Evolutionary conservation across 2,113 vertebrate genomes (phyloP), one percentile per base, ranked within the genome.

Genomic region (Brachypodius melanocephalos): DNA sequence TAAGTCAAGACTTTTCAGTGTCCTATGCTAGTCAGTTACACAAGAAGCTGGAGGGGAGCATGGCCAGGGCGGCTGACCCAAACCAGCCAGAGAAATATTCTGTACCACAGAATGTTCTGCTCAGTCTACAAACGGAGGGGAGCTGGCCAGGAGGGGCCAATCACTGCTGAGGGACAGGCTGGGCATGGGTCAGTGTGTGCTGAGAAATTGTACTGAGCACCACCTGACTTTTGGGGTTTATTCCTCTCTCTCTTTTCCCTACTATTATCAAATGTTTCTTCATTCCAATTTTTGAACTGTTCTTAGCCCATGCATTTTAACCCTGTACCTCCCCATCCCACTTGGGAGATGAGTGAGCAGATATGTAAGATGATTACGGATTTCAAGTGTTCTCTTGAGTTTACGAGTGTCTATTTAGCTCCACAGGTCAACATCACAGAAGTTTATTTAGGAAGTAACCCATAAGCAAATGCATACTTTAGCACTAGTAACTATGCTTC

Each of bases 41-140:
- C 10, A 67, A 59, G 66, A 46, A 54, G 25, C 59, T 32, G 46
- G 20, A 46, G 38, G 15, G 25, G 8, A 80, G 17, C 40, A 61
- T 7, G 19, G 22, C 11, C 54, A 80, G 31, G 11, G 20, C 22
- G 67, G 34, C 26, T 67, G 40, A 68, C 42, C 11, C 61, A 61
- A 73, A 73, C 3, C 28, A 40, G 34, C 16, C 34, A 42, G 26
- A 79, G 31, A 26, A 65, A 36, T 73, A 61, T 54, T 85, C 46
- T 4, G 0, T 36, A 85, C 12, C n/a, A 59, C 40, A 42, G 22
- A 54, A 61, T 22, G 7, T 42, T 71, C 31, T 55, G 34, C 9
- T 54, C 40, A 61, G 21, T 55, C 31, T 49, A 55, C 17, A 80
- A 67, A 42, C 40, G 0, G 0, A 0, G 3, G 15, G 7, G 1